These are phyloP conservation scores for Nerophis lumbriciformis DNA, from an alignment of 2,113 vertebrate species.

Conservation along the genomic window DNA sequence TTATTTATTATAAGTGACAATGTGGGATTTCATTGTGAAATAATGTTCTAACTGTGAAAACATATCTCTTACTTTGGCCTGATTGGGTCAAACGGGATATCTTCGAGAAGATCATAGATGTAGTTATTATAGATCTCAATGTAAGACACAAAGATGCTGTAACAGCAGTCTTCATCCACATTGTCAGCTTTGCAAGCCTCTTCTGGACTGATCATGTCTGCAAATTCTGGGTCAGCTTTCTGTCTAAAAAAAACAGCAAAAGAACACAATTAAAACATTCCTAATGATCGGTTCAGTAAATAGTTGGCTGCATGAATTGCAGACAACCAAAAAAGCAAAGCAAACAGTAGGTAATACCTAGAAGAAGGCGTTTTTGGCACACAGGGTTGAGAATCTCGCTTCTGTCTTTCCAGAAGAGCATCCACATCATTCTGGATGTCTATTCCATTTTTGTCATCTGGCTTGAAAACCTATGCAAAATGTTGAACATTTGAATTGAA, in stretches of 20 bases:
- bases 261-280: background rate
- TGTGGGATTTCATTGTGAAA: background rate
- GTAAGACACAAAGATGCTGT: conserved; percentile 92
- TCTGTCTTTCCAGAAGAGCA: conserved; percentile 90
- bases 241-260: conserved; percentile 62
- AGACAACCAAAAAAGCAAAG: background rate
- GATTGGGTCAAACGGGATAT: conserved; percentile 79
- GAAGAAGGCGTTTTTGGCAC: conserved; percentile 77
- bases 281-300: background rate
- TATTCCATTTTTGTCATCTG: conserved; percentile 93
- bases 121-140: conserved; percentile 99
- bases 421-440: conserved; percentile 90
- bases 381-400: conserved; percentile 75
- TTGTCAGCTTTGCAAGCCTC: conserved; percentile 80
- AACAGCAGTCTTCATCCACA: conserved; percentile 92
- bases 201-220: conserved; percentile 85
- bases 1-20: conserved; percentile 9
- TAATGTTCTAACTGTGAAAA: background rate
- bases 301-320: background rate
- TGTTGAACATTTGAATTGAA: no score
- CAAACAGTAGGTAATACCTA: conserved; percentile 66
- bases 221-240: conserved; percentile 85
- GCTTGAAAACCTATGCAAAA: conserved; percentile 83
- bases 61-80: conserved; percentile 84
- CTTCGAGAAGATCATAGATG: conserved; percentile 93